Conservation (phyloP, 2,113 vertebrate species). For the Bungarus multicinctus region DNA sequence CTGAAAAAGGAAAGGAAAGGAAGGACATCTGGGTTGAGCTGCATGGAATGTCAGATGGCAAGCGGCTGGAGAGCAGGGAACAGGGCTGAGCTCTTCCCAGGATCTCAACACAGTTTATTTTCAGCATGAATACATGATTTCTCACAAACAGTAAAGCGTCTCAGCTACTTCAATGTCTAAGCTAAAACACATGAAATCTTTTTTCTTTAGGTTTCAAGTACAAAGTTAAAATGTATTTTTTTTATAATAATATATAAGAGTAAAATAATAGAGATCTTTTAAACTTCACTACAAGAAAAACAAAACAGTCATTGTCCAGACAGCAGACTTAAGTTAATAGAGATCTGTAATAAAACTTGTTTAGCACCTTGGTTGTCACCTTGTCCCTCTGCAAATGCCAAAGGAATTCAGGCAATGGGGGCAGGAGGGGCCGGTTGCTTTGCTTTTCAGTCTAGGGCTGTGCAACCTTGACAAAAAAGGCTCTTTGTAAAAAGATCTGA, state of each 20-base stretch:
- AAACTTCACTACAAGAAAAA: conserved; percentile 89
- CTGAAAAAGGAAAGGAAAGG: background rate
- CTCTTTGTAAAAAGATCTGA: conserved; percentile 62
- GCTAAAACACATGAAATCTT: conserved; percentile 97
- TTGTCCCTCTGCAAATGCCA: conserved; percentile 77
- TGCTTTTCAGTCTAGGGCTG: conserved; percentile 77
- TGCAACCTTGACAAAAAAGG: conserved; percentile 75
- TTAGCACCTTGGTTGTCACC: conserved; percentile 95
- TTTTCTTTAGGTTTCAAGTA: conserved; percentile 94
- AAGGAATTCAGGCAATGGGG: conserved; percentile 70
- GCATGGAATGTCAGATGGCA: conserved; percentile 86
- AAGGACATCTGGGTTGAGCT: conserved; percentile 44
- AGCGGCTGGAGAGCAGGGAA: conserved; percentile 80
- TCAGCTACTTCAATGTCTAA: conserved; percentile 95
- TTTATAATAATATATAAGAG: conserved; percentile 92
- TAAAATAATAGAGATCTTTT: conserved; percentile 95
- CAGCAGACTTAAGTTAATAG: conserved; percentile 94
- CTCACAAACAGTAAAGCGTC: conserved; percentile 91
- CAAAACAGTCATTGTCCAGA: conserved; percentile 94
- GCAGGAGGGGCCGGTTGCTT: conserved; percentile 23
- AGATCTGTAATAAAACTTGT: conserved; percentile 94
- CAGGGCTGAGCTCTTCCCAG: conserved; percentile 80
- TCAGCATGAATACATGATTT: conserved; percentile 86
- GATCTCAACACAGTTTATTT: conserved; percentile 76
- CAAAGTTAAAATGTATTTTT: conserved; percentile 99